Conservation (phyloP, 2,797 vertebrate genomes). For the Enteromius argenteus region DNA sequence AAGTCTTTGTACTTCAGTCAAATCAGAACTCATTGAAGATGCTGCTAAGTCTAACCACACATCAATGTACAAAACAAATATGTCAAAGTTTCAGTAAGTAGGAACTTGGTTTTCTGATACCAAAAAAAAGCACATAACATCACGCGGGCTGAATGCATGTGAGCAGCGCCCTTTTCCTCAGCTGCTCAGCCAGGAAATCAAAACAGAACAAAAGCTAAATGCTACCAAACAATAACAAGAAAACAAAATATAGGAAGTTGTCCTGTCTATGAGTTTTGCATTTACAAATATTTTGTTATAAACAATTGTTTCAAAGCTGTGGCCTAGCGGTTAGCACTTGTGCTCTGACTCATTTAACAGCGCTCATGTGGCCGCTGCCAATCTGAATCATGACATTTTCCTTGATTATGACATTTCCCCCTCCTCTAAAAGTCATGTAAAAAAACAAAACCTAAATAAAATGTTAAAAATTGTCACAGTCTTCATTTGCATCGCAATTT, state of each 20-base stretch:
- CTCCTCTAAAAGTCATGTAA: not conserved
- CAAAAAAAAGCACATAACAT: not conserved
- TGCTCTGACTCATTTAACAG: not conserved
- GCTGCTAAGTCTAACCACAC: not conserved
- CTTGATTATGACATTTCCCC: not conserved
- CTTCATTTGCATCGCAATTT: slow-evolving; percentile 54
- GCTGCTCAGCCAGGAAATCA: not conserved
- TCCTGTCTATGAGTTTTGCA: not conserved
- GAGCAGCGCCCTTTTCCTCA: slow-evolving; percentile 35
- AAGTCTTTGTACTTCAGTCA: not conserved
- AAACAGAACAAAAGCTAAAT: slow-evolving; percentile 10
- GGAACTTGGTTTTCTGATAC: slow-evolving; percentile 1
- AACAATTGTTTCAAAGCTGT: no score
- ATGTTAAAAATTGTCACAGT: slow-evolving; percentile 22
- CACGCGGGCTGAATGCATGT: slow-evolving; percentile 21
- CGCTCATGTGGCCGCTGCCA: not conserved
- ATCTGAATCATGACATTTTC: not conserved
- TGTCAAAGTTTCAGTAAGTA: not conserved
- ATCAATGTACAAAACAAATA: slow-evolving; percentile 12
- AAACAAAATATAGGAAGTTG: not conserved
- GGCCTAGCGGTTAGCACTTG: not conserved
- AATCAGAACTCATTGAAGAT: not conserved
- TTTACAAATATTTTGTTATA: not conserved
- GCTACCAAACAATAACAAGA: not conserved
- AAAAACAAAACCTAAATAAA: not conserved